Evolutionary conservation across 53 echinoderm and acorn worm species (phyloP), one percentile per base, ranked within the genome.

Genomic region (Temnopleurus reevesii): DNA sequence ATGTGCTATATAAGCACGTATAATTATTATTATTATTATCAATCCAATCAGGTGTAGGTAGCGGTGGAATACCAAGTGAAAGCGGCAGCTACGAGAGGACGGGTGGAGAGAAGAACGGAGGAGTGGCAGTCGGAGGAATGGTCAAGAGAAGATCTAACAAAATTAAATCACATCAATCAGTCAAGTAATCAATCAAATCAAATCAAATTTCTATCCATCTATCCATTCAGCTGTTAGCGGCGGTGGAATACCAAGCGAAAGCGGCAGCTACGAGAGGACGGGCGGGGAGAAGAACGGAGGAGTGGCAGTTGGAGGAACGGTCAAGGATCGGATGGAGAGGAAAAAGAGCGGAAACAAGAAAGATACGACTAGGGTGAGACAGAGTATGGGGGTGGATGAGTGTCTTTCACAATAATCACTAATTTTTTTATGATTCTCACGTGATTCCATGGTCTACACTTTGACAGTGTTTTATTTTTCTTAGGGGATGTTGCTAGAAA

Each of bases 361-460:
- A 71, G 90, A 94, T 63, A 90, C 92, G 29, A 93, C 91, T 77
- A 95, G 93, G 96, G 96, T 96, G 94, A 96, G 96, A 83, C 94
- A 92, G 89, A 94, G 94, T 66, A 89, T 92, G 89, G 92, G 94
- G 43, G 89, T 87, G 36, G 94, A 96, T 71, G 94, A 93, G n/a
- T 96, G 96, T 82, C 86, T 90, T 58, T 71, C 81, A 59, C 92
- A 92, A 59, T 94, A 34, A 79, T 17, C 4, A 8, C 23, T 0
- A 19, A n/a, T n/a, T n/a, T n/a, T n/a, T n/a, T n/a, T n/a, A n/a
- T n/a, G n/a, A n/a, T n/a, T n/a, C n/a, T n/a, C n/a, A n/a, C n/a
- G n/a, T n/a, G n/a, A n/a, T n/a, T n/a, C n/a, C n/a, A n/a, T n/a
- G n/a, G n/a, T n/a, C n/a, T n/a, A n/a, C n/a, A n/a, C n/a, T n/a